These are phyloP conservation scores for Cryptocephalus primarius DNA, from an alignment of 2,888 invertebrate genomes.

Conservation along the genomic window DNA sequence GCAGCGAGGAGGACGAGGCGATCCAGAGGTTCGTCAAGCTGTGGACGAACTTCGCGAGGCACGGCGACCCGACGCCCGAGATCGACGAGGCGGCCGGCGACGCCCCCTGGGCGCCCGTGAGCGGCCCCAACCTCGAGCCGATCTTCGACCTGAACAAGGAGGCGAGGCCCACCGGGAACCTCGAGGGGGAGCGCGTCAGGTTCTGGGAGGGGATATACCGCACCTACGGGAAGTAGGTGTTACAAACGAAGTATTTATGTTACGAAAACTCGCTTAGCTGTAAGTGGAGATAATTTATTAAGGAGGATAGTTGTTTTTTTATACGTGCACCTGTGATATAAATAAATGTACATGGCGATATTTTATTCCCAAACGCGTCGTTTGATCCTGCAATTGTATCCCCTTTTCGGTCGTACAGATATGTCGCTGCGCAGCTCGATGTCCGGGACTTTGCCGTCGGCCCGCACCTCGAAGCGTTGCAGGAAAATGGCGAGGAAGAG, in stretches of 20 bases:
- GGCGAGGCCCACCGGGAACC: conserved; percentile 18
- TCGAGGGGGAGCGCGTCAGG: conserved; percentile 22
- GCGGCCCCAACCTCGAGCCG: conserved; percentile 14
- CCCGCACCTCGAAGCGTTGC: conserved; percentile 22
- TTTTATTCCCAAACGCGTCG: conserved; percentile 13
- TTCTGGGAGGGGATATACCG: conserved; percentile 27
- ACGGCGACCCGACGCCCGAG: conserved; percentile 24
- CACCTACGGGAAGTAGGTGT: no score
- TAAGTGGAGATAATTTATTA: no score
- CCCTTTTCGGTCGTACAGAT: conserved; percentile 19
- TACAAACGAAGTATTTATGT: no score
- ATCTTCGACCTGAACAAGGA: conserved; percentile 26
- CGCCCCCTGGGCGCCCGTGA: conserved; percentile 24
- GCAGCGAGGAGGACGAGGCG: conserved; percentile 21
- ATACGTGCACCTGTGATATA: background rate
- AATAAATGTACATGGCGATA: no score
- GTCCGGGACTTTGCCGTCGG: conserved; percentile 26
- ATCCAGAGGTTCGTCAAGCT: conserved; percentile 25
- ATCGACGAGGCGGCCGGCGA: conserved; percentile 16
- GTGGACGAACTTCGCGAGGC: conserved; percentile 31
- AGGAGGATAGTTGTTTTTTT: no score
- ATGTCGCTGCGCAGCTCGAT: conserved; percentile 22
- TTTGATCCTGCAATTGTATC: conserved; percentile 23
- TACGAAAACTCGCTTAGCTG: no score
- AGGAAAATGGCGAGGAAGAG: conserved; percentile 21